phyloP scores from a whole-genome alignment of 23 tunicate genomes.

The Trididemnum clinides region DNA sequence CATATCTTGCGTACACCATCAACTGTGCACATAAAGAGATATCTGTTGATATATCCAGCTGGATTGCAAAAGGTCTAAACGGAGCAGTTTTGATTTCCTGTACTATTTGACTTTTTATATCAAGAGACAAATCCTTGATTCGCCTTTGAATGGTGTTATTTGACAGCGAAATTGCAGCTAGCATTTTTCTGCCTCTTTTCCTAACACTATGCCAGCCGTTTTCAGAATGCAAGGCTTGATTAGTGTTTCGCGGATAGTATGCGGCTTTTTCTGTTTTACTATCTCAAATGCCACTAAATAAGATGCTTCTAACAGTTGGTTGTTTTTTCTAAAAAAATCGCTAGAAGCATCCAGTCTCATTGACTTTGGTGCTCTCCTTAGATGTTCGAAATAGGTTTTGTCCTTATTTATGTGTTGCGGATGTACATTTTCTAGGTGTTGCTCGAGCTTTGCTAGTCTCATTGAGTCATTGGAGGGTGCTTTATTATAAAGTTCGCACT shows the following conservation, averaged over 20 bases:
- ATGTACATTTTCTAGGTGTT: background rate
- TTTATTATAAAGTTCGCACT: background rate
- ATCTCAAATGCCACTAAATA: background rate
- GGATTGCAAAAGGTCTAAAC: conserved; percentile 61
- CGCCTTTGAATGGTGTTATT: conserved; percentile 62
- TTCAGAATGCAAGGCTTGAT: too few species aligned
- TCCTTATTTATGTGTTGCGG: background rate
- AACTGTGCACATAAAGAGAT: conserved; percentile 70
- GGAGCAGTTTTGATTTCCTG: conserved; percentile 60
- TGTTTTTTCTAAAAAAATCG: background rate
- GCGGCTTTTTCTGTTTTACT: too few species aligned
- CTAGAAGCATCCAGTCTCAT: background rate
- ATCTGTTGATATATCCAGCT: conserved; percentile 68
- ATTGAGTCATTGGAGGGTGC: background rate
- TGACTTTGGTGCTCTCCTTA: background rate
- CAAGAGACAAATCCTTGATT: conserved; percentile 54
- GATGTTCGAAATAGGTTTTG: background rate
- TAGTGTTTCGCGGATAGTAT: too few species aligned
- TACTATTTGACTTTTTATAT: conserved; percentile 53
- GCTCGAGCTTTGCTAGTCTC: background rate
- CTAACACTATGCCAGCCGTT: too few species aligned
- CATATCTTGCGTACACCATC: conserved; percentile 63
- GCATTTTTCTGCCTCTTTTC: too few species aligned
- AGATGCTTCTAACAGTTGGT: background rate
- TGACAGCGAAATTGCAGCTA: conserved; percentile 59